Percentiles rank a stretch among this genome's conserved stretches.
Conservation (phyloP, 2,888 invertebrate species). For the Serrognathus titanus region DNA sequence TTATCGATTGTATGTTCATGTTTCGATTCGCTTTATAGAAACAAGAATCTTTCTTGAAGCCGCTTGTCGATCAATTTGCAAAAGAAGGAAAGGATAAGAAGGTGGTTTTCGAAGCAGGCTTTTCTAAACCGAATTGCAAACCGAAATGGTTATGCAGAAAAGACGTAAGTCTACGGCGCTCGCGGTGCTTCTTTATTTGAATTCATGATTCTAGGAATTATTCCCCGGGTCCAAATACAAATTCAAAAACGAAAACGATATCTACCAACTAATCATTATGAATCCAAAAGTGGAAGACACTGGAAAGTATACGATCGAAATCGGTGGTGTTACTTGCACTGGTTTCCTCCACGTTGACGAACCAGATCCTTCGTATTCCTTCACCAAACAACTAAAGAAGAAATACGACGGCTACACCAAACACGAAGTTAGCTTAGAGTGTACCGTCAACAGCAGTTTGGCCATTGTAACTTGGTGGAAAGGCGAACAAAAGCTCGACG, state of each 20-base stretch:
- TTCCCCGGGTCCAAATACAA: conserved; percentile 96
- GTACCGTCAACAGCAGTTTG: conserved; percentile 88
- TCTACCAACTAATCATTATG: conserved; percentile 85
- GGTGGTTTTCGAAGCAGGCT: conserved; percentile 88
- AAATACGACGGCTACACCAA: conserved; percentile 84
- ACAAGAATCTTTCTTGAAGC: conserved; percentile 91
- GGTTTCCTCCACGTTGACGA: conserved; percentile 95
- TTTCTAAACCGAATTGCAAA: conserved; percentile 93
- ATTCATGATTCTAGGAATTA: conserved; percentile 61
- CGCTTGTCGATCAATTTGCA: conserved; percentile 88
- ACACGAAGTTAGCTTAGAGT: conserved; percentile 89
- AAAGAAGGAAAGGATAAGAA: conserved; percentile 96
- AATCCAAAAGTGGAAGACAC: conserved; percentile 94
- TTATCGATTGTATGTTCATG: conserved; percentile 5
- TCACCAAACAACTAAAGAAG: conserved; percentile 87
- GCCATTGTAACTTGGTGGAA: conserved; percentile 94
- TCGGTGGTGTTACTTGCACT: conserved; percentile 82
- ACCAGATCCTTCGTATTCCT: conserved; percentile 91
- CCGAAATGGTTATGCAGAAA: conserved; percentile 90
- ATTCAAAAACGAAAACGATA: conserved; percentile 88
- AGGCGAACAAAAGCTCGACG: conserved; percentile 71
- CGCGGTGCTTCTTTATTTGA: neutral
- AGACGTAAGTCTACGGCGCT: conserved; percentile 67
- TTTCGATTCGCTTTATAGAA: conserved; percentile 59
- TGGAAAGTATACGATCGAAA: conserved; percentile 94